Conservation (phyloP, 1,140 invertebrate genomes). For the Acromyrmex heyeri region DNA sequence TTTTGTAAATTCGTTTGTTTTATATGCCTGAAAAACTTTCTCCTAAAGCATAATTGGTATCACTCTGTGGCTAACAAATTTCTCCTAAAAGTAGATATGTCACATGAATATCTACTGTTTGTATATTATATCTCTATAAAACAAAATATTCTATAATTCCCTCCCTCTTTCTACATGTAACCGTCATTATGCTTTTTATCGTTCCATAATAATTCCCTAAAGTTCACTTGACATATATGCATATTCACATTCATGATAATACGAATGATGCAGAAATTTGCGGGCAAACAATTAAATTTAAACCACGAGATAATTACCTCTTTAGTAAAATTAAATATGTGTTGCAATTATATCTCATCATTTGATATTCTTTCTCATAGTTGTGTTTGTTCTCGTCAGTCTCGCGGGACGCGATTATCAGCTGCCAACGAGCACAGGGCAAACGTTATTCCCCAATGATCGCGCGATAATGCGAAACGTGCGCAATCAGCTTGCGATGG, state of each 20-base stretch:
- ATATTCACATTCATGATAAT: background rate
- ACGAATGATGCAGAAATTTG: conserved; percentile 14
- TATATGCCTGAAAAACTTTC: too few species aligned
- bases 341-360: conserved; percentile 5
- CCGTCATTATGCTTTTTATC: background rate
- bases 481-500: conserved; percentile 64
- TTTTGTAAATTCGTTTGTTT: too few species aligned
- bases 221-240: background rate
- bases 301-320: background rate
- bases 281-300: conserved; percentile 20
- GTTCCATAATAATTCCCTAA: background rate
- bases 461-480: conserved; percentile 53
- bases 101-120: too few species aligned
- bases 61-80: too few species aligned
- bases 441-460: conserved; percentile 58
- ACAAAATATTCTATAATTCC: too few species aligned
- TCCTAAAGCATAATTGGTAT: too few species aligned
- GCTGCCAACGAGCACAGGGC: conserved; percentile 13
- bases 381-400: background rate
- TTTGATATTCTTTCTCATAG: conserved; percentile 13
- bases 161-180: too few species aligned
- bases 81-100: too few species aligned
- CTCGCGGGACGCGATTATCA: conserved; percentile 31
- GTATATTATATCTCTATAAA: too few species aligned
- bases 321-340: conserved; percentile 1